A percentile compares a stretch with the other conserved stretches of the same genome.
Conservation (phyloP, 1,140 invertebrate genomes). For the Rhizoglyphus robini region DNA sequence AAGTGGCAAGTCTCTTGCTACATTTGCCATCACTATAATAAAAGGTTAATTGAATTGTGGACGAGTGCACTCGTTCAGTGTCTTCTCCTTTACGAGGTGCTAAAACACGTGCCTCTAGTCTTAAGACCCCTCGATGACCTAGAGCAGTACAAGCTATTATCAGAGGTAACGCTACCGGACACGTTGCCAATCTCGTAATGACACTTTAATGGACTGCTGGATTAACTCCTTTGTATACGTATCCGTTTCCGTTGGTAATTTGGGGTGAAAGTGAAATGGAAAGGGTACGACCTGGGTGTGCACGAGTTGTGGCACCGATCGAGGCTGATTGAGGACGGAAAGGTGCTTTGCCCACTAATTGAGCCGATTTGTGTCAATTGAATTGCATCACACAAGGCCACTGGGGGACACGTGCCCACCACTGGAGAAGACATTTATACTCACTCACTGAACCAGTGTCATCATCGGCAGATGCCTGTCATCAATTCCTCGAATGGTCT, state of each 20-base stretch:
- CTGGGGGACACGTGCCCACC: too few species aligned
- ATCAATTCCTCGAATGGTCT: too few species aligned
- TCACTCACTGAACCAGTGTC: too few species aligned
- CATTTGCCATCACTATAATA: too few species aligned
- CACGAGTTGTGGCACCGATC: not conserved
- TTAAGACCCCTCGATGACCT: too few species aligned
- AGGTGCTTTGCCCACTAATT: not conserved
- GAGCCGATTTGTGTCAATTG: not conserved
- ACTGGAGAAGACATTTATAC: too few species aligned
- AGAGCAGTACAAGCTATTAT: too few species aligned
- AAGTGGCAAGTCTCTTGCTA: too few species aligned
- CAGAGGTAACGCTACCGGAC: not conserved
- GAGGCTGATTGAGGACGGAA: not conserved
- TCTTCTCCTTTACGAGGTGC: not conserved
- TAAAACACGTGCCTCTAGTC: conserved; percentile 1
- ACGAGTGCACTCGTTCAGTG: too few species aligned
- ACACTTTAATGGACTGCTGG: not conserved
- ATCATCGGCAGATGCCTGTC: too few species aligned
- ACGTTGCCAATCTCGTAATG: not conserved
- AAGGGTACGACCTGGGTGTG: not conserved
- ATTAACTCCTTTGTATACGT: conserved; percentile 9
- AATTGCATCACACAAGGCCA: too few species aligned
- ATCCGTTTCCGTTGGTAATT: conserved; percentile 7
- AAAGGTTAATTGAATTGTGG: too few species aligned
- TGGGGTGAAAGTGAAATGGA: not conserved